phyloP scores from a whole-genome alignment of 2,888 invertebrate genomes.

The Leucozona laternaria region DNA sequence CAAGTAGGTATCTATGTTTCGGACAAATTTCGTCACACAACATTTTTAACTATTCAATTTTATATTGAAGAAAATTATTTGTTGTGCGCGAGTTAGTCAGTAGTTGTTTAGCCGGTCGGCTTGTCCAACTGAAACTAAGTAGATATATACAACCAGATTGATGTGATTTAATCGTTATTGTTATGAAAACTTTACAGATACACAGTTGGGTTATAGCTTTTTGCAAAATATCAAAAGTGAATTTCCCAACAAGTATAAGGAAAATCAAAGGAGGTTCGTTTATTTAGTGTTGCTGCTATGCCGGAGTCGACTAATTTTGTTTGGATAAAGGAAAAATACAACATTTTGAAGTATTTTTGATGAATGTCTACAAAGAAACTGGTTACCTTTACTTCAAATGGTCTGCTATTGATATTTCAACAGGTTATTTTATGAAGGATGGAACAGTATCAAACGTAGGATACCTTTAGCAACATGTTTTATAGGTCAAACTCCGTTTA shows the following conservation, averaged over 20 bases:
- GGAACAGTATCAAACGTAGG: background rate
- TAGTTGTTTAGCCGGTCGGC: conserved; percentile 15
- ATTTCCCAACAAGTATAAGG: conserved; percentile 38
- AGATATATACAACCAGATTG: background rate
- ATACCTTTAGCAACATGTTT: conserved; percentile 10
- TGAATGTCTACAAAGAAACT: background rate
- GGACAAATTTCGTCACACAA: conserved; percentile 52
- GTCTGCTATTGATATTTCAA: conserved; percentile 18
- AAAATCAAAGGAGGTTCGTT: background rate
- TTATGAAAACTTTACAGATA: conserved; percentile 33
- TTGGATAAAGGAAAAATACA: background rate
- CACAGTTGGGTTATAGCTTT: conserved; percentile 32
- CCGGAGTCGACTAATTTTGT: background rate
- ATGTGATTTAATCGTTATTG: conserved; percentile 57
- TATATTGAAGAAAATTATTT: conserved; percentile 37
- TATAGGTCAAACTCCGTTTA: conserved; percentile 27
- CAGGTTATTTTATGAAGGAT: conserved; percentile 2
- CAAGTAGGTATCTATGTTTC: background rate
- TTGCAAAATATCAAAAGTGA: conserved; percentile 16
- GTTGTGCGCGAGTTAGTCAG: conserved; percentile 21
- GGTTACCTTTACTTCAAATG: conserved; percentile 8
- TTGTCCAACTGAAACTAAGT: background rate
- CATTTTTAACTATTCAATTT: conserved; percentile 40
- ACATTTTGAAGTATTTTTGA: background rate
- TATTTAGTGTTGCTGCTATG: no score